Conservation (phyloP, 2,888 invertebrate species). For the Mermis nigrescens region DNA sequence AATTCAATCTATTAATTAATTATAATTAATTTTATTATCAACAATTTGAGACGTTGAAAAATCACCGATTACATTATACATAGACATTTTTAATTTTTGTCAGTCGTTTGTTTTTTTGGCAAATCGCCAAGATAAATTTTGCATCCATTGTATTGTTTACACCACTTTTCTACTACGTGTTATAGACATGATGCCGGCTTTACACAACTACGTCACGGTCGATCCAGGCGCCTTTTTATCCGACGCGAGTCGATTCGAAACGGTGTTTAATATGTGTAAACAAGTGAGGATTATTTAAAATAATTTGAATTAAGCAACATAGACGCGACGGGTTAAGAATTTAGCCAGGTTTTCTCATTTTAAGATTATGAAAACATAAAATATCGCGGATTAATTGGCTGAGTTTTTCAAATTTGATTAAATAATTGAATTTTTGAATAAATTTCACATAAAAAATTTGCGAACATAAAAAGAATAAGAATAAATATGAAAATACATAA, state of each 20-base stretch:
- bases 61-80: background rate
- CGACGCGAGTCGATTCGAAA: slow-evolving; percentile 65
- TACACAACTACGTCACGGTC: slow-evolving; percentile 90
- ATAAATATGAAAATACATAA: no score
- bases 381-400: no score
- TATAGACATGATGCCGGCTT: slow-evolving; percentile 89
- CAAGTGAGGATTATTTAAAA: slow-evolving; percentile 45
- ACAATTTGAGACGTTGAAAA: background rate
- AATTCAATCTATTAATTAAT: background rate
- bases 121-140: background rate
- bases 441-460: no score
- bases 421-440: no score
- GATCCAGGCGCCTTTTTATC: slow-evolving; percentile 81
- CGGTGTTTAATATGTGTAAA: slow-evolving; percentile 86
- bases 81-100: slow-evolving; percentile 1
- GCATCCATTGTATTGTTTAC: no score
- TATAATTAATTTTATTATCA: background rate
- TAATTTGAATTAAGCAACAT: no score
- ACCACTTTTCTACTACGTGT: no score
- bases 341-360: no score
- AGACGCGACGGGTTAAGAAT: no score
- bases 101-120: background rate
- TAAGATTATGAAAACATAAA: no score
- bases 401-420: no score
- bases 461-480: no score